Evolutionary conservation across 2,888 invertebrate genomes (phyloP).

Genomic region (Mantis religiosa): DNA sequence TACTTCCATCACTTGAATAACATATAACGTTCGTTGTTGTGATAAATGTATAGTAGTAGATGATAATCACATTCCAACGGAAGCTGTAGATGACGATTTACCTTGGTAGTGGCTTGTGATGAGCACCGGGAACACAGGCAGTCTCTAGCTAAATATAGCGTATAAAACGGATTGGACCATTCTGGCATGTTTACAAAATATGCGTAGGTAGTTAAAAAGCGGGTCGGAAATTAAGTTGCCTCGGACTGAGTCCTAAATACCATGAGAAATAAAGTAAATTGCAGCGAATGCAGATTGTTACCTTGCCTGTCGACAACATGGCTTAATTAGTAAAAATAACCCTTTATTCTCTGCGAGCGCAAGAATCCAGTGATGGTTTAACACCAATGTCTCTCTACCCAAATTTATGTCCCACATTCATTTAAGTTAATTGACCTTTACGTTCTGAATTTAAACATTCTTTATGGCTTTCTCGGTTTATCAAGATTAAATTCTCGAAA

Average conservation of each 20-base stretch:
- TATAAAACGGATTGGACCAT: neutral
- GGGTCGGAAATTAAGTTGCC: neutral
- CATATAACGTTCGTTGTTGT: no score
- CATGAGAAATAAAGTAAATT: conserved; percentile 5
- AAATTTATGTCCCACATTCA: neutral
- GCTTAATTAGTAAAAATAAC: neutral
- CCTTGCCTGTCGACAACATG: neutral
- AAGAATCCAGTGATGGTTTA: neutral
- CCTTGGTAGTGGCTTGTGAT: neutral
- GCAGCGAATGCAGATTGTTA: neutral
- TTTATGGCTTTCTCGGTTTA: neutral
- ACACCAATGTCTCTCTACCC: neutral
- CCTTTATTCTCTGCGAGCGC: neutral
- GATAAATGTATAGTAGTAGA: no score
- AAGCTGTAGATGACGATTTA: neutral
- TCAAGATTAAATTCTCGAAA: neutral
- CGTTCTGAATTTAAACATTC: neutral
- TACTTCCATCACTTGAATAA: no score
- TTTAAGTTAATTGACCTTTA: neutral
- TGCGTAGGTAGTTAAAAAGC: neutral
- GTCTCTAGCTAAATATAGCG: neutral
- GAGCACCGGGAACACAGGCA: neutral
- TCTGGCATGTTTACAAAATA: conserved; percentile 8
- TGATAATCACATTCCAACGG: no score
- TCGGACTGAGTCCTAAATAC: neutral